phyloP scores from a whole-genome alignment of 2,888 invertebrate species.

The Stegophylla sp. region DNA sequence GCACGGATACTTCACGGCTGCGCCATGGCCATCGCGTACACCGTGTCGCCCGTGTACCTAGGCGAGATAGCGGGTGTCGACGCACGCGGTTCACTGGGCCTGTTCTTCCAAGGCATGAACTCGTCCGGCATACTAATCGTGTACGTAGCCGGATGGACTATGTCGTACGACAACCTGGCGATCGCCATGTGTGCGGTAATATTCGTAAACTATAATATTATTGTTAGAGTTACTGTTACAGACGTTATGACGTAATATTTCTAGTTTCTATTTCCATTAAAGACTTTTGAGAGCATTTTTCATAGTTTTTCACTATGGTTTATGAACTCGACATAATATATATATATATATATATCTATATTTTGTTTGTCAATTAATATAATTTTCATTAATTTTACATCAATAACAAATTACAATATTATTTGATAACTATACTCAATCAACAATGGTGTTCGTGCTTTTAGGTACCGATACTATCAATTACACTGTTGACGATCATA shows the following conservation, averaged over 20 bases:
- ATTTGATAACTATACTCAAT: too few relatives aligned
- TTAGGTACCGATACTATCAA: conserved; percentile 67
- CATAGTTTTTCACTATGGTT: too few relatives aligned
- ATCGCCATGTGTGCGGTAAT: conserved; percentile 63
- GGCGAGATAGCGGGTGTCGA: conserved; percentile 62
- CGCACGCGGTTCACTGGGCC: conserved; percentile 61
- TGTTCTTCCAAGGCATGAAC: conserved; percentile 62
- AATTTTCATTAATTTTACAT: too few relatives aligned
- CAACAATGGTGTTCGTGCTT: conserved; percentile 64
- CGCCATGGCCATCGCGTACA: conserved; percentile 61
- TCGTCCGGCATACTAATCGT: conserved; percentile 61
- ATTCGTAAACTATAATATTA: too few relatives aligned
- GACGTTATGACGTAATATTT: too few relatives aligned
- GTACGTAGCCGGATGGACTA: conserved; percentile 61
- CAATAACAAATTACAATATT: too few relatives aligned
- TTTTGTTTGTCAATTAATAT: too few relatives aligned
- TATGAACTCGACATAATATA: not conserved
- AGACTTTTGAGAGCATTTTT: too few relatives aligned
- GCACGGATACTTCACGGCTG: conserved; percentile 61
- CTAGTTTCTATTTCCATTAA: too few relatives aligned
- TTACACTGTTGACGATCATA: conserved; percentile 68
- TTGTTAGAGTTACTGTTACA: too few relatives aligned
- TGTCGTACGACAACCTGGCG: conserved; percentile 65
- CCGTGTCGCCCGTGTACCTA: conserved; percentile 62
- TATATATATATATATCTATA: not conserved